Base-by-base conservation (phyloP, 2,888 invertebrate species). In the Melieria omissa region DNA sequence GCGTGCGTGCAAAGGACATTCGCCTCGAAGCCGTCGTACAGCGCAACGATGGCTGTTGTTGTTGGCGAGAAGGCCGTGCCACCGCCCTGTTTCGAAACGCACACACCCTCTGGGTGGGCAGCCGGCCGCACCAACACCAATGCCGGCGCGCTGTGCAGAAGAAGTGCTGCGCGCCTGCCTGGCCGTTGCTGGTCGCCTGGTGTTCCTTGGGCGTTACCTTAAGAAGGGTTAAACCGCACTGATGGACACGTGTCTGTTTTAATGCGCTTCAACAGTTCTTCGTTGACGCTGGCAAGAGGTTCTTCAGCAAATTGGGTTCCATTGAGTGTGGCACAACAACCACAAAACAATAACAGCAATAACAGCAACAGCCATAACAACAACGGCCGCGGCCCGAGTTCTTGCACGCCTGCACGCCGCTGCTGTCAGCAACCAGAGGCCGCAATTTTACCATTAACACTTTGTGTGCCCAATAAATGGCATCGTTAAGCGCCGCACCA, bases 131-230 rank as follows among this genome's bases (percentile, higher is more conserved):
- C 29, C 29, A 29, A 29, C 29, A 29, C 29, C 41, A 63, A 55
- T 58, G 47, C 49, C 65, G 46, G 46, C 45, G 57, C 62, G 7
- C 71, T 66, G 54, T 10, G 55, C 45, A n/a, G 29, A 55, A 67
- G 57, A 12, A 58, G 60, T 49, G 6, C 45, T 55, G n/a, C 44
- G 44, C 49, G 14, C 3, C 47, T 46, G 65, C 8, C 46, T 47
- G 58, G 72, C 66, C n/a, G 6, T 0, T 79, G 54, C 82, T 86
- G 85, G 67, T 79, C 74, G 80, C 86, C 86, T 86, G 80, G 78
- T 85, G 75, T 74, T 82, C 84, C 85, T 86, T 86, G 86, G 86
- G 86, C 86, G 86, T 86, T 86, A 86, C 86, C 86, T 86, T 86
- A 85, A 86, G 86, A 86, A 86, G 86, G 86, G 86, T 86, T 86